Evolutionary conservation across 2,797 vertebrate genomes (phyloP).

Genomic region (Neoniphon sammara): DNA sequence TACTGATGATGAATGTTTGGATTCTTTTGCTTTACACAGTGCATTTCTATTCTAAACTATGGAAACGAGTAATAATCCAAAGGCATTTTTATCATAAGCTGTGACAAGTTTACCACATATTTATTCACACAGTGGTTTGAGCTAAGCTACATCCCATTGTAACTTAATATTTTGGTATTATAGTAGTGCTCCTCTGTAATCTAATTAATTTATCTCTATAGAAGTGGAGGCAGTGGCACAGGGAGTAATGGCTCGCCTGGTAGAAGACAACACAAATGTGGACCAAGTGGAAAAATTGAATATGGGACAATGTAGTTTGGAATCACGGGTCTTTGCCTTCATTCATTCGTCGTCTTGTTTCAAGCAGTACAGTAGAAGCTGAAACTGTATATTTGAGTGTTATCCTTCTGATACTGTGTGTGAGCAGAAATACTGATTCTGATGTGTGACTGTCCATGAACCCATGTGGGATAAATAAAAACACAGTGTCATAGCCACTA

Average conservation of each 20-base stretch:
- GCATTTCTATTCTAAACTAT: constrained; percentile 19
- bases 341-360: constrained; percentile 14
- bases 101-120: constrained; percentile 32
- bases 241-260: constrained; percentile 67
- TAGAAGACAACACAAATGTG: constrained; percentile 62
- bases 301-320: constrained; percentile 68
- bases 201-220: constrained; percentile 74
- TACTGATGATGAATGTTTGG: constrained; percentile 23
- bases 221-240: constrained; percentile 80
- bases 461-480: constrained; percentile 33
- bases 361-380: constrained; percentile 24
- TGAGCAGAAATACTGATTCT: constrained; percentile 43
- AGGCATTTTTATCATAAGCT: background rate
- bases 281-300: constrained; percentile 53
- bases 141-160: background rate
- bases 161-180: constrained; percentile 39
- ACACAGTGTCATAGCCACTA: constrained; percentile 3
- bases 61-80: background rate
- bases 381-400: constrained; percentile 34
- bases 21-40: constrained; percentile 1
- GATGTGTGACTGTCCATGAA: constrained; percentile 38
- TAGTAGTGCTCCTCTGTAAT: constrained; percentile 42
- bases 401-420: constrained; percentile 22
- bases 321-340: constrained; percentile 27
- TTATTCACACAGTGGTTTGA: background rate